Base-by-base conservation (phyloP, 2,113 vertebrate genomes). In the Oncorhynchus masou region DNA sequence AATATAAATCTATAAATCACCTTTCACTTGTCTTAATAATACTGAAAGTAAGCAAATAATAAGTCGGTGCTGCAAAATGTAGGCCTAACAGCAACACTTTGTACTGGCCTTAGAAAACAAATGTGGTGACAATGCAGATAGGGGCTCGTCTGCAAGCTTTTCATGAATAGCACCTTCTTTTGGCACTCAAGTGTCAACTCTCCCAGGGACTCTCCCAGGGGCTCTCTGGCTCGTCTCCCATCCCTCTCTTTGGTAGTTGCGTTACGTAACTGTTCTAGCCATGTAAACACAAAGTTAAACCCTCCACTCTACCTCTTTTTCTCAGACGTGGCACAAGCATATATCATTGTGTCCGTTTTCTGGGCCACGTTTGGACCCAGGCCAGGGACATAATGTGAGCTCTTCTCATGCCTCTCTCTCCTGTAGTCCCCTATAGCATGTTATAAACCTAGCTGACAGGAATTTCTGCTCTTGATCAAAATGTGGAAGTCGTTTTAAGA, bases 231-330 rank as follows among this genome's bases (percentile, higher is more conserved):
- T 78, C 82, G 75, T 71, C 65, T 3, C 16, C 76, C 73, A 68
- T 70, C 74, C 71, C 51, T 57, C 71, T 73, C 71, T 76, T 70
- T 76, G 80, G 76, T 80, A 80, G 83, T 45, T 45, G 8, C 16
- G 76, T 92, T 93, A 82, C 81, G 51, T 89, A 91, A 93, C 82
- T 72, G 84, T 85, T 87, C 87, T 78, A 77, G 75, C 84, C 87
- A 86, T 85, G 79, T 83, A 80, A 88, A 91, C 84, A 83, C 9
- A 45, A 45, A 80, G 70, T 86, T 72, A 83, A 76, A 71, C 77
- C 27, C 73, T 81, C 34, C 70, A 64, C n/a, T 86, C 78, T 12
- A 71, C 7, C 78, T 68, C 68, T n/a, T 68, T 5, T 48, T 68
- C 68, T 77, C 75, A 73, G 22, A 62, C 59, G 48, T 57, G 25